Evolutionary conservation across 2,113 vertebrate species (phyloP).

Genomic region (Lycocorax pyrrhopterus): DNA sequence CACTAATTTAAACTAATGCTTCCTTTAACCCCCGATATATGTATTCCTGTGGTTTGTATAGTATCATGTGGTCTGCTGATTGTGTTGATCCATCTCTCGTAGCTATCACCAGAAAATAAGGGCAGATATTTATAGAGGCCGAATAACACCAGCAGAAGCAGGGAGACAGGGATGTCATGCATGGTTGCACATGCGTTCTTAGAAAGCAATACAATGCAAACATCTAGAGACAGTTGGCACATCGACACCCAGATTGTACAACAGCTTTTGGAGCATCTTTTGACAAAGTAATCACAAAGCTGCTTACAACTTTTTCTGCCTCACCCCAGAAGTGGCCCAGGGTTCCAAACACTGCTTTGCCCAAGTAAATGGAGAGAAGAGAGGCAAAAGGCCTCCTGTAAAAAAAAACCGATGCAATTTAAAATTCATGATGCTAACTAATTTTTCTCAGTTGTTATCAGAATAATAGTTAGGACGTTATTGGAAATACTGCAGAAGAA

Average conservation of each 20-base stretch:
- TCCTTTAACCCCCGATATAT: not conserved
- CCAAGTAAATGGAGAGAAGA: not conserved
- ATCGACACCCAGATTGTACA: not conserved
- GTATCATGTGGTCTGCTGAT: not conserved
- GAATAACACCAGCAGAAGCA: not conserved
- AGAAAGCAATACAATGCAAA: not conserved
- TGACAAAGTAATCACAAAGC: not conserved
- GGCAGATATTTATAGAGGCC: not conserved
- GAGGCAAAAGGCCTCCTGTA: not conserved
- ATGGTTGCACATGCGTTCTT: not conserved
- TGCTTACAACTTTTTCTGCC: not conserved
- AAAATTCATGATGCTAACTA: not conserved
- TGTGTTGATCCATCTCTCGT: not conserved
- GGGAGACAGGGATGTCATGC: not conserved
- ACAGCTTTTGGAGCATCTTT: not conserved
- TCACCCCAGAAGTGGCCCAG: not conserved
- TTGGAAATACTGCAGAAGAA: not conserved
- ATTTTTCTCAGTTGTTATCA: not conserved
- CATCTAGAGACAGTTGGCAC: not conserved
- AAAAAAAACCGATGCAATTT: not conserved
- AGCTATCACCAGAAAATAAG: not conserved
- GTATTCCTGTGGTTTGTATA: not conserved
- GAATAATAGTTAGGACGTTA: not conserved
- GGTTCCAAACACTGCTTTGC: not conserved
- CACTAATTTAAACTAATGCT: not conserved